Evolutionary conservation across 2,113 vertebrate species (phyloP).

Genomic region (Neolamprologus sp.): DNA sequence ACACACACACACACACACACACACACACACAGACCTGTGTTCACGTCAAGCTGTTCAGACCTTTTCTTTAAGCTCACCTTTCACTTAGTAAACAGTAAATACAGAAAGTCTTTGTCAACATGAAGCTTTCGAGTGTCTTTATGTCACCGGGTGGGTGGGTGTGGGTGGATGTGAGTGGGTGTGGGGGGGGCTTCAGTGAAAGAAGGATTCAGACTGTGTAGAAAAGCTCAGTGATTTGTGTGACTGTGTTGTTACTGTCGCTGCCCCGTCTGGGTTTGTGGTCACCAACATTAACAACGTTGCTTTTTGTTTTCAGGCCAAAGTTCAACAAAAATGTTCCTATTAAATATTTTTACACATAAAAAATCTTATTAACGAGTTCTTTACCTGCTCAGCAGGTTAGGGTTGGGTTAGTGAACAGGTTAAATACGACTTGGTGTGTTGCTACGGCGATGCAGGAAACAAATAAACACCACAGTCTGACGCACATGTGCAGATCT

Average conservation of each 20-base stretch:
- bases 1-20: background rate
- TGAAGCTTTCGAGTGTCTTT: background rate
- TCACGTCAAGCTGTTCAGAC: background rate
- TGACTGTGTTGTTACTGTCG: background rate
- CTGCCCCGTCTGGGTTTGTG: fast-evolving
- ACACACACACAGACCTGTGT: background rate
- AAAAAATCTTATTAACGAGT: background rate
- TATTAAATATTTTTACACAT: background rate
- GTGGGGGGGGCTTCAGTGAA: background rate
- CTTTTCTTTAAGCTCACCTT: background rate
- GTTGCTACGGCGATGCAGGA: background rate
- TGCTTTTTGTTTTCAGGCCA: background rate
- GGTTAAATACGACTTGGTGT: fast-evolving
- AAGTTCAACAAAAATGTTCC: background rate
- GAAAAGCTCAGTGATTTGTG: background rate
- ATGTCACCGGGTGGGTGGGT: fast-evolving
- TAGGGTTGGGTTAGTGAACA: background rate
- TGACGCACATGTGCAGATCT: background rate
- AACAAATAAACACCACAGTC: fast-evolving
- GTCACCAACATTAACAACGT: fast-evolving
- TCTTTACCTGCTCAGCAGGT: background rate
- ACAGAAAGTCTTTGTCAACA: background rate
- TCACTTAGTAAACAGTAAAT: background rate
- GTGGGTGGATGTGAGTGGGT: fast-evolving
- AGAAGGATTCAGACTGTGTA: background rate